Evolutionary conservation across 2,888 invertebrate genomes (phyloP).

Genomic region (Lycia hirtaria): DNA sequence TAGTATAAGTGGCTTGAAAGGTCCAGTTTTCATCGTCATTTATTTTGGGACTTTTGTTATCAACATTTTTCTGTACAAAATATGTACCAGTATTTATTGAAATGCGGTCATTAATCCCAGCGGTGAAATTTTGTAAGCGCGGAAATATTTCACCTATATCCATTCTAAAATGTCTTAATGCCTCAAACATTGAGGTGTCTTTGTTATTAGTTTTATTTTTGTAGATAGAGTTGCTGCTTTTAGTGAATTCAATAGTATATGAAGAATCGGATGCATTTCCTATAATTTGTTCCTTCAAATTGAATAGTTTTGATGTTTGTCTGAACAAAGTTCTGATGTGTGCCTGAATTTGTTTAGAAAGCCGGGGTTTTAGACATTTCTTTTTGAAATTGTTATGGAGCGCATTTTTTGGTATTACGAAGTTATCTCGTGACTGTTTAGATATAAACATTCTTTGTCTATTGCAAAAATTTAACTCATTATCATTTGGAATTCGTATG

Average conservation of each 20-base stretch:
- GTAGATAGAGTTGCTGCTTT: constrained; percentile 29
- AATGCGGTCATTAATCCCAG: neutral
- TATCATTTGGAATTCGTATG: constrained; percentile 1
- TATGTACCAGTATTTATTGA: constrained; percentile 24
- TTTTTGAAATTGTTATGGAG: constrained; percentile 11
- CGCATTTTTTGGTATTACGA: constrained; percentile 35
- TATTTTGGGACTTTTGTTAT: constrained; percentile 1
- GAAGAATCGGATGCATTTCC: constrained; percentile 34
- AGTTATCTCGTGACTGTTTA: constrained; percentile 56
- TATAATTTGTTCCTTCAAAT: constrained; percentile 20
- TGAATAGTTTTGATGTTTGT: constrained; percentile 24
- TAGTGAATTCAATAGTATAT: constrained; percentile 52
- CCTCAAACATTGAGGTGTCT: neutral
- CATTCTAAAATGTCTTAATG: neutral
- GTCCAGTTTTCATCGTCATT: constrained; percentile 2
- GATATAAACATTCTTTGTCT: constrained; percentile 48
- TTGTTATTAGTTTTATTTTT: constrained; percentile 12
- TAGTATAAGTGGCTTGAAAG: constrained; percentile 22
- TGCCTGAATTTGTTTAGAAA: constrained; percentile 12
- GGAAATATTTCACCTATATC: constrained; percentile 14
- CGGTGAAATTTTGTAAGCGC: constrained; percentile 11
- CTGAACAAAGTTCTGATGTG: constrained; percentile 27
- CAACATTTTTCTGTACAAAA: constrained; percentile 9
- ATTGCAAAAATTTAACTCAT: constrained; percentile 5
- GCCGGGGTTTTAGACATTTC: neutral